Evolutionary conservation across 2,797 vertebrate genomes (phyloP), one percentile per base, ranked within the genome.

Genomic region (Xenentodon cancila): DNA sequence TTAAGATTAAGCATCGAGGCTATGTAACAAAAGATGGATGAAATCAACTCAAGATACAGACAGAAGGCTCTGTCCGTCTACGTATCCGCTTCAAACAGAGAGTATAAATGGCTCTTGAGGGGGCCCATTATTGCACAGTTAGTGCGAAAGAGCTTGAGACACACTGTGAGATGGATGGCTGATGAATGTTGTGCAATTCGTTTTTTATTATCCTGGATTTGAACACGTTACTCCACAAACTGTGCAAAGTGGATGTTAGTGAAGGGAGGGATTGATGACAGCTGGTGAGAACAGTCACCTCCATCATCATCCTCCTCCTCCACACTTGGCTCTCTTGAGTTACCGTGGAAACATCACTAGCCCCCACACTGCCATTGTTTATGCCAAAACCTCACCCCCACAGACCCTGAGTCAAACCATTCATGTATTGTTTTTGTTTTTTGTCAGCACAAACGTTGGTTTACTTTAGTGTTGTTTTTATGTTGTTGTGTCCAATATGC

Each of bases 271-370:
- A 47, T 47, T 32, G 46, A 68, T 59, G 57, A n/a, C 56, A 73
- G 76, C 22, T 27, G 4, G 48, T 59, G 56, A 42, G 32, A 80
- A 25, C 64, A 64, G 45, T 78, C 65, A 63, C 51, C 73, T 73
- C 69, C 64, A 68, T 73, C 60, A 27, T 61, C 60, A 37, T 57
- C 40, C 70, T 71, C 78, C 68, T 88, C 68, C 70, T 71, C 78
- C 68, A 87, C 68, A 66, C 43, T 82, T 77, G 57, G 42, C 73
- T 73, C 77, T 68, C 58, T n/a, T 4, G 48, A 30, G 81, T 92
- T 76, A 81, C 90, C 84, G 85, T 91, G 75, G 88, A 83, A 90
- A 92, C 84, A 22, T 54, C 73, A 68, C 52, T 58, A 70, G 74
- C 85, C 87, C 84, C 87, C 84, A 87, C 64, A 55, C 64, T 79